These are phyloP conservation scores for Microcebus ravelobensis DNA, from an alignment of 2,113 vertebrate genomes.

Conservation along the genomic window DNA sequence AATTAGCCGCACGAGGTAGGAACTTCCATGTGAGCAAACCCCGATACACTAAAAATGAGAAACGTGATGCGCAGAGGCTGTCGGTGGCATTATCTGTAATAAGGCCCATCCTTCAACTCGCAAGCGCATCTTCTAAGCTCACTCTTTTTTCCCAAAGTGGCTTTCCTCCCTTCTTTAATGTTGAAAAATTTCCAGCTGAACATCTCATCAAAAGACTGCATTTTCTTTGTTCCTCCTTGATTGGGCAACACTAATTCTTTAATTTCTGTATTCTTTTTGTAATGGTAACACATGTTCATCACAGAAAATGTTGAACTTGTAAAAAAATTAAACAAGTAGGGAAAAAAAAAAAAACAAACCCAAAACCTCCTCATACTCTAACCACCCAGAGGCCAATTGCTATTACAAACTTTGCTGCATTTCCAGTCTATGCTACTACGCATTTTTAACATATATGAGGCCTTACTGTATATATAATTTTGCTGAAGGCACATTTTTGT, in stretches of 20 bases:
- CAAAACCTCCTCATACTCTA: neutral
- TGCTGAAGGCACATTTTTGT: constrained; percentile 23
- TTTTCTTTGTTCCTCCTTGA: constrained; percentile 58
- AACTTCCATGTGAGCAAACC: neutral
- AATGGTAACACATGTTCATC: constrained; percentile 26
- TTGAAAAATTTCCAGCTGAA: constrained; percentile 37
- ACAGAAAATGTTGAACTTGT: constrained; percentile 18
- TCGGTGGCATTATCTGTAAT: neutral
- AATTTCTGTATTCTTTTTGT: constrained; percentile 24
- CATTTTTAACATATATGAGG: constrained; percentile 7
- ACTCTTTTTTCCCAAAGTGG: constrained; percentile 28
- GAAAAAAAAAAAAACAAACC: neutral
- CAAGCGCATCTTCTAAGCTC: constrained; percentile 36
- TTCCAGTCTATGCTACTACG: neutral
- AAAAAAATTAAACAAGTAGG: neutral
- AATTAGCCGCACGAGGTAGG: neutral
- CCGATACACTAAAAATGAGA: constrained; percentile 11
- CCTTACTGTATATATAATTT: neutral
- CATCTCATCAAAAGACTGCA: constrained; percentile 44
- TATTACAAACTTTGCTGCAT: neutral
- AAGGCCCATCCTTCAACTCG: constrained; percentile 35
- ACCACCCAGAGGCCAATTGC: neutral
- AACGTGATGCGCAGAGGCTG: neutral
- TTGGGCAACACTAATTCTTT: constrained; percentile 54
- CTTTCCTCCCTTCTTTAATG: neutral